Evolutionary conservation across 2,888 invertebrate species (phyloP).

Genomic region (Elmis aenea): DNA sequence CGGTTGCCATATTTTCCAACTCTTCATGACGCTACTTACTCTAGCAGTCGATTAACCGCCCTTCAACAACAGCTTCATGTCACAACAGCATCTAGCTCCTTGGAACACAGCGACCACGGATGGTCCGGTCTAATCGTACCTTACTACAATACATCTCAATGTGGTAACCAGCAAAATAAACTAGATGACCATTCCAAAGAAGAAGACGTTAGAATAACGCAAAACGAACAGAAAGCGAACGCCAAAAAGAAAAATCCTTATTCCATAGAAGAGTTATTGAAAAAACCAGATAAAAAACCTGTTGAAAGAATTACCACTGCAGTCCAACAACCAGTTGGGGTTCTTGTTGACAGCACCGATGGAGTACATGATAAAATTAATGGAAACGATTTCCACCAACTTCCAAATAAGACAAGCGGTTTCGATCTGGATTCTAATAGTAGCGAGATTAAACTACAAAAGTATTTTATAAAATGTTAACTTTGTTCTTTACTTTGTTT

Average conservation of each 20-base stretch:
- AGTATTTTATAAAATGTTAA: too few species aligned
- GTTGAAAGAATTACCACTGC: slow-evolving; percentile 32
- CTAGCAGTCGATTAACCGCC: slow-evolving; percentile 50
- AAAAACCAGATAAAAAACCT: slow-evolving; percentile 72
- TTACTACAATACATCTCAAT: too few species aligned
- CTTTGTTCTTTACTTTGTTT: too few species aligned
- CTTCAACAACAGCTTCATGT: slow-evolving; percentile 50
- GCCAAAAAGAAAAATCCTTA: slow-evolving; percentile 73
- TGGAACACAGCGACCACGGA: slow-evolving; percentile 42
- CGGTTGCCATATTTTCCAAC: slow-evolving; percentile 33
- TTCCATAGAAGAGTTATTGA: slow-evolving; percentile 80
- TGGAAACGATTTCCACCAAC: too few species aligned
- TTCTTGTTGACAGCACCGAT: too few species aligned
- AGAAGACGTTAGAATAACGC: slow-evolving; percentile 25
- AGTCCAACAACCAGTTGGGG: slow-evolving; percentile 32
- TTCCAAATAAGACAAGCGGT: too few species aligned
- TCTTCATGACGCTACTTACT: slow-evolving; percentile 35
- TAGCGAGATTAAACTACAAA: too few species aligned
- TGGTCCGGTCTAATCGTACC: slow-evolving; percentile 59
- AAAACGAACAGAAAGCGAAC: slow-evolving; percentile 29
- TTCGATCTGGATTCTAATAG: too few species aligned
- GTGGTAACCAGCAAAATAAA: slow-evolving; percentile 32
- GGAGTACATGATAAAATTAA: too few species aligned
- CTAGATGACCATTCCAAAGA: slow-evolving; percentile 9
- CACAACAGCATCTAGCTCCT: slow-evolving; percentile 47